A percentile compares a stretch with the other conserved stretches of the same genome.
Evolutionary conservation across 2,888 invertebrate species (phyloP).

Genomic region (Stenodema calcarata): DNA sequence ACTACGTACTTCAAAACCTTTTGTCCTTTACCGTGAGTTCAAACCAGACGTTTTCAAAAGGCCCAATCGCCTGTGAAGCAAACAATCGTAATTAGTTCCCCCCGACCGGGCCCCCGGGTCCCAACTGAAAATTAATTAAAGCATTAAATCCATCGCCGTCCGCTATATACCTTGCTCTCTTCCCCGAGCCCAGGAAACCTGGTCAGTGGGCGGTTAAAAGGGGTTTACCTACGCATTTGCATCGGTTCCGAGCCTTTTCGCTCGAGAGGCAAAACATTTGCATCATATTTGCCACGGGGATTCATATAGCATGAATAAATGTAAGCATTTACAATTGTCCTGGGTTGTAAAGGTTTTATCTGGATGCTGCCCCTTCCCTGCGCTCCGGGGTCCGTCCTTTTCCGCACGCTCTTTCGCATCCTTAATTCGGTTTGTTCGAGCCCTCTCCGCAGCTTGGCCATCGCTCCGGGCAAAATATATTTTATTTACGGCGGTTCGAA

Average conservation of each 20-base stretch:
- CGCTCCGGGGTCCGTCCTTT: neutral
- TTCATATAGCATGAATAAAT: conserved; percentile 35
- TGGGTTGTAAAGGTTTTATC: conserved; percentile 33
- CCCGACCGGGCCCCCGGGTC: neutral
- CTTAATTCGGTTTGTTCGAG: neutral
- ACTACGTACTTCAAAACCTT: neutral
- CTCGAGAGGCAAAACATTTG: conserved; percentile 30
- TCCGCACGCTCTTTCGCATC: neutral
- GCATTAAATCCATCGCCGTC: conserved; percentile 2
- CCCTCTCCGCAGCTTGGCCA: neutral
- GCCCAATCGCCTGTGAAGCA: neutral
- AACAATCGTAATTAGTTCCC: neutral
- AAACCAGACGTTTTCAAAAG: neutral
- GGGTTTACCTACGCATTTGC: conserved; percentile 36
- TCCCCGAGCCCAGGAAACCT: neutral
- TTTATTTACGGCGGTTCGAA: neutral
- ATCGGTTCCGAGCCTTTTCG: conserved; percentile 1
- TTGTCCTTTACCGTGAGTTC: neutral
- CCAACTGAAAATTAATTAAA: conserved; percentile 2
- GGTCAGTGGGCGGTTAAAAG: conserved; percentile 1
- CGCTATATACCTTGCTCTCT: neutral
- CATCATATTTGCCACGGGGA: conserved; percentile 36
- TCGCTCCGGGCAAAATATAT: neutral
- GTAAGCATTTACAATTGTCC: conserved; percentile 37
- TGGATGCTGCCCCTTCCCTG: neutral